These are phyloP conservation scores for Sericinus montela DNA, from an alignment of 2,888 invertebrate genomes.

Conservation along the genomic window DNA sequence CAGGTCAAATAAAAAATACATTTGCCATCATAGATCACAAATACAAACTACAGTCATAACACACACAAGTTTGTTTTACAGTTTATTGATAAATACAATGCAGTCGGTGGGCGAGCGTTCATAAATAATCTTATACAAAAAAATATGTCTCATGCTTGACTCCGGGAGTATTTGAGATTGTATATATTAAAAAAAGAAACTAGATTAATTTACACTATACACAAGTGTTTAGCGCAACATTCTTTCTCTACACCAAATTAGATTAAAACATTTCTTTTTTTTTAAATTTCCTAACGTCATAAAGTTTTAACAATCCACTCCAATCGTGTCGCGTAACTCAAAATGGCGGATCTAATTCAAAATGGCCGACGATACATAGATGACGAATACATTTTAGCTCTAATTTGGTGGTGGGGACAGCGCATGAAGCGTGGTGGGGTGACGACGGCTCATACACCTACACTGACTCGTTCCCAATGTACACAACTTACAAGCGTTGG, in stretches of 20 bases:
- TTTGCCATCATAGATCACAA: background rate
- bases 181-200: background rate
- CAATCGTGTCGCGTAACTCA: background rate
- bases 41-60: background rate
- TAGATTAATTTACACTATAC: background rate
- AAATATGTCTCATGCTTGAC: background rate
- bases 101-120: background rate
- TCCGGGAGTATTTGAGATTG: constrained; percentile 1
- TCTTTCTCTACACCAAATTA: background rate
- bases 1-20: background rate
- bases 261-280: too few species aligned
- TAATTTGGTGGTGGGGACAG: background rate
- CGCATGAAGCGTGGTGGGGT: background rate
- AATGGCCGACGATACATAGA: background rate
- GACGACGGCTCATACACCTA: background rate
- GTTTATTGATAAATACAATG: background rate
- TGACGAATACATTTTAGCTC: background rate
- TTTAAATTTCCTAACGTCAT: too few species aligned
- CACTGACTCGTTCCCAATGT: background rate
- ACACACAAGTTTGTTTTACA: background rate
- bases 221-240: background rate
- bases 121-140: background rate
- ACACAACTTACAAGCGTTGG: background rate
- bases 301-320: too few species aligned
- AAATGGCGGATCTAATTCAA: background rate